A percentile compares a stretch with the other conserved stretches of the same genome.
phyloP scores from a whole-genome alignment of 2,113 vertebrate species.

The Motacilla tschutschensis region DNA sequence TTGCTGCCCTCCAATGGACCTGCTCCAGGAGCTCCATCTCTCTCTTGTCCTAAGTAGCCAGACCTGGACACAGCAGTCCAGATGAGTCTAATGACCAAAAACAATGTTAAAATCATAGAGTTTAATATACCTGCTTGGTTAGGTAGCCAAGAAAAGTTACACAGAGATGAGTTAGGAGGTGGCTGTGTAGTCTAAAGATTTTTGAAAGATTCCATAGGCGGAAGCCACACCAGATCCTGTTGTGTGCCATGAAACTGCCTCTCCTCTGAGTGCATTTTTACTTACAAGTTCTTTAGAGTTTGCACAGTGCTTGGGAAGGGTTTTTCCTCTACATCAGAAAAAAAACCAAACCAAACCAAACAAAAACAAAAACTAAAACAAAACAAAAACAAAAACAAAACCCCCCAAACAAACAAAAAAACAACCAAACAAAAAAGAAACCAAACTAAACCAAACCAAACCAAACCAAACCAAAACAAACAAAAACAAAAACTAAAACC shows the following conservation, averaged over 20 bases:
- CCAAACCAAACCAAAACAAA: no score
- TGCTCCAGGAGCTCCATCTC: fast-evolving
- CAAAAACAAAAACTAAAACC: neutral
- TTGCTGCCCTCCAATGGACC: neutral
- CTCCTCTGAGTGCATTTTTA: neutral
- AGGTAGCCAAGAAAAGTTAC: neutral
- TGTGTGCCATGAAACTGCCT: fast-evolving
- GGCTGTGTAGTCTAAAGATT: neutral
- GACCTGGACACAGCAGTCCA: neutral
- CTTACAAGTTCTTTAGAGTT: neutral
- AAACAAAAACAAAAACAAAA: neutral
- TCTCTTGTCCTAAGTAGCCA: neutral
- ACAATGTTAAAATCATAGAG: neutral
- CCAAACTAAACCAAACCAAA: no score
- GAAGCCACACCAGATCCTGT: neutral
- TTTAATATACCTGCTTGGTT: neutral
- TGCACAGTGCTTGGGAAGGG: neutral
- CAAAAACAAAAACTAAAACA: fast-evolving
- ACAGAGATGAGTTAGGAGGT: neutral
- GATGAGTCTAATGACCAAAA: neutral
- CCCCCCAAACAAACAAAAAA: neutral
- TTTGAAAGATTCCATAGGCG: neutral
- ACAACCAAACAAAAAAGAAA: neutral
- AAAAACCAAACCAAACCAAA: no score
- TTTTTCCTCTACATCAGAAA: neutral